Percentiles rank a stretch among this genome's conserved stretches.
phyloP scores from a whole-genome alignment of 1,140 invertebrate species.

The Drosophila parabipectinata region DNA sequence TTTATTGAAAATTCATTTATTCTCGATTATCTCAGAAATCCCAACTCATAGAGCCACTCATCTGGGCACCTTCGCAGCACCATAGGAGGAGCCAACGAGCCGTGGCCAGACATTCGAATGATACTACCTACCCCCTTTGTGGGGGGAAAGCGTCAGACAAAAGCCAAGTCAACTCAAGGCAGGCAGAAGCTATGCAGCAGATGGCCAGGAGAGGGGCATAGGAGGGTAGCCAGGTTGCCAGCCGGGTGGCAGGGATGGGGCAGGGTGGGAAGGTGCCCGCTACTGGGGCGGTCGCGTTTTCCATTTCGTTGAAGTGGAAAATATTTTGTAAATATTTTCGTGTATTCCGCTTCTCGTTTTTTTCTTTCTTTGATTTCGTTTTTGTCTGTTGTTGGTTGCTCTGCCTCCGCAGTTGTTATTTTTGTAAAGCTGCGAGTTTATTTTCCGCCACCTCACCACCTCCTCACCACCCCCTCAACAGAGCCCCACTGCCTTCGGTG shows the following conservation, averaged over 20 bases:
- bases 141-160: conserved; percentile 57
- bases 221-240: neutral
- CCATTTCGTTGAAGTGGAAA: conserved; percentile 83
- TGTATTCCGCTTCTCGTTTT: conserved; percentile 51
- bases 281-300: conserved; percentile 79
- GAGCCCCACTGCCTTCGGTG: neutral
- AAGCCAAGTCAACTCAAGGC: conserved; percentile 76
- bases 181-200: conserved; percentile 45
- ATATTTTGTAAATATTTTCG: conserved; percentile 83
- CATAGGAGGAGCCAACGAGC: conserved; percentile 62
- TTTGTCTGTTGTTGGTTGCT: conserved; percentile 32
- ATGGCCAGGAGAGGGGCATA: neutral
- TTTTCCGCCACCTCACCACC: conserved; percentile 33
- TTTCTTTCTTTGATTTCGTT: conserved; percentile 63
- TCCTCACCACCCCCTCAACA: neutral
- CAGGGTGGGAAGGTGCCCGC: conserved; percentile 27
- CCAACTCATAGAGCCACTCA: neutral
- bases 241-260: neutral
- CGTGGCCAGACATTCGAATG: conserved; percentile 67
- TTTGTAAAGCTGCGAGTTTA: conserved; percentile 80
- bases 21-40: neutral
- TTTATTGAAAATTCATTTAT: too few species aligned
- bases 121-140: conserved; percentile 9
- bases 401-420: conserved; percentile 81
- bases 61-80: neutral